These are phyloP conservation scores for Rallus limicola DNA, from an alignment of 2,113 vertebrate genomes.

Conservation along the genomic window DNA sequence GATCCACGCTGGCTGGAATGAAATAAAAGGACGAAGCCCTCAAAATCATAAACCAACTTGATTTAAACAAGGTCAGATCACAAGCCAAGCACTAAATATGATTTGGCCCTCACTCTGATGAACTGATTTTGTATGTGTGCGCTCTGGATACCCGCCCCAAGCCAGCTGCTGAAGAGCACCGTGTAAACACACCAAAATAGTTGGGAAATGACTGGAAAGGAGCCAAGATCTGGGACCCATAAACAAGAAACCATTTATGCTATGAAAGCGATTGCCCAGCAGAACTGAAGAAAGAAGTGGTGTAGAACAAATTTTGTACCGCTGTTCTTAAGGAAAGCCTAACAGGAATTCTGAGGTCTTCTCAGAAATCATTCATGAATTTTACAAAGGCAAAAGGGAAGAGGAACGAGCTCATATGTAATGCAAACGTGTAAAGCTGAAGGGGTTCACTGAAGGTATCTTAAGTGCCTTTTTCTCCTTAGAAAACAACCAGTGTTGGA, in stretches of 20 bases:
- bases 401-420: neutral
- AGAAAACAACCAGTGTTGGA: neutral
- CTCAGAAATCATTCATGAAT: neutral
- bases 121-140: conserved; percentile 26
- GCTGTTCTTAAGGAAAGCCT: neutral
- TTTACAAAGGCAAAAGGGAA: neutral
- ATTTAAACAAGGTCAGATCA: neutral
- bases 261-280: neutral
- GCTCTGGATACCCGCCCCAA: conserved; percentile 65
- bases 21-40: neutral
- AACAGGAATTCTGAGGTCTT: neutral
- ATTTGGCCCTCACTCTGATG: conserved; percentile 44
- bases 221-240: conserved; percentile 66
- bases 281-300: neutral
- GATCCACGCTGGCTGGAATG: accelerated
- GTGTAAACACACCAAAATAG: conserved; percentile 29
- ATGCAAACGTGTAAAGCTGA: neutral
- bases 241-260: conserved; percentile 68
- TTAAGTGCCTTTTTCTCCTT: neutral
- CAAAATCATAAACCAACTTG: neutral
- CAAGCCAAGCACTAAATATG: neutral
- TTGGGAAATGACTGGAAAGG: conserved; percentile 34
- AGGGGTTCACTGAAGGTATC: neutral
- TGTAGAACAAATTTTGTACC: neutral
- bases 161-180: conserved; percentile 71